Evolutionary conservation across 2,888 invertebrate genomes (phyloP), one percentile per base, ranked within the genome.

Genomic region (Limnephilus auricula): DNA sequence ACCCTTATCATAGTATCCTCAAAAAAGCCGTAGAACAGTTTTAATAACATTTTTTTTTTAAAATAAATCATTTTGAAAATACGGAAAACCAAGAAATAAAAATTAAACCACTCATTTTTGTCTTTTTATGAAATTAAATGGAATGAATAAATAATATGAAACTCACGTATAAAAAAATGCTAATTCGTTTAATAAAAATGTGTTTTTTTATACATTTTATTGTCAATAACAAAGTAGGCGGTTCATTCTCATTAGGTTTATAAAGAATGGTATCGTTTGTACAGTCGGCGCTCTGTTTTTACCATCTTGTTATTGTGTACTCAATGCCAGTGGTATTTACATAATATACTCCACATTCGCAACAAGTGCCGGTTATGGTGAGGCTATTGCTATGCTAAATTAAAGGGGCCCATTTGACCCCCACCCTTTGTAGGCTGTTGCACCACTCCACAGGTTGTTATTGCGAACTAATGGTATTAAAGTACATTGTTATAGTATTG

Each of bases 351-450:
- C 65, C 65, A 65, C n/a, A 65, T 65, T 65, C 65, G 65, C 65
- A 65, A 65, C 65, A 65, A 65, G 65, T 65, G 65, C 65, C 65
- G 9, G 65, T 65, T 65, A 65, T 25, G 65, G 65, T n/a, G 6
- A 65, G 65, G 65, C 65, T n/a, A 65, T 65, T 65, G 65, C 65
- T 65, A 65, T 65, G 65, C 65, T 65, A 65, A 65, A 65, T 65
- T 65, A 65, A 65, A n/a, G 65, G 65, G 65, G 65, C 25, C 65
- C 25, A 65, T 65, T 65, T 25, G 25, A 65, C 65, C 65, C 65
- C n/a, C 65, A 65, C 65, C 25, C 25, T 65, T n/a, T 65, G 65
- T 65, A n/a, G 65, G 65, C 65, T 65, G 65, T 65, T 65, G 25
- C 25, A 65, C 9, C 25, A 65, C 65, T 65, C 65, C n/a, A 65